Evolutionary conservation across 1,140 invertebrate genomes (phyloP), one percentile per base, ranked within the genome.

Genomic region (Leptopilina boulardi): DNA sequence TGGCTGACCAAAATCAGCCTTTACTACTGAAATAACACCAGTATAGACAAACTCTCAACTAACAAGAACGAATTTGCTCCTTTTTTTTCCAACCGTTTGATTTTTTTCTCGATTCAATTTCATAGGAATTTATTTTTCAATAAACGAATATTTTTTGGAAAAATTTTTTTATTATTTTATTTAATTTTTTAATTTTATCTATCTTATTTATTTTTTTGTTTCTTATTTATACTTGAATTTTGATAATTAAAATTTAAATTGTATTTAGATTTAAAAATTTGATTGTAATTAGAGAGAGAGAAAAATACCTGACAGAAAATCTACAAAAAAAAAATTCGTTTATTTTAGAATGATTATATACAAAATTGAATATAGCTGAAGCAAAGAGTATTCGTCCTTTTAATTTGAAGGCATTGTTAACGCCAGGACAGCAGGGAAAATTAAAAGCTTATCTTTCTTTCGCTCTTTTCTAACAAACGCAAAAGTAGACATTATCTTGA

Each of bases 401-500:
- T 85, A 87, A 87, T 87, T 87, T 83, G 83, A 75, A 72, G 71
- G 83, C 80, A 87, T 86, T 86, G 86, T 87, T 78, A 78, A 70
- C 41, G 51, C 54, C 59, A 30, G 59, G 71, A 70, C 77, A 74
- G 51, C 76, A 76, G 76, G 70, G 82, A 87, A 86, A 87, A 86
- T 87, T 85, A 86, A 87, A 87, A 86, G 85, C 85, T 87, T 85
- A 87, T 66, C 59, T 66, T 4, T 26, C 23, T 30, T 23, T 66
- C 15, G 23, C 3, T 18, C 47, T 51, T 18, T 51, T 30, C 23
- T 23, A 30, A 66, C 59, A 2, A 34, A 30, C 19, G 23, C 59
- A 30, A 13, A 30, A 30, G 11, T 66, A n/a, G 23, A 66, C 47
- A 66, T 66, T 34, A n/a, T 66, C 26, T n/a, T 15, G 59, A 66